A percentile compares a stretch with the other conserved stretches of the same genome.
Conservation (phyloP, 1,140 invertebrate genomes). For the Saxidomus purpurata region DNA sequence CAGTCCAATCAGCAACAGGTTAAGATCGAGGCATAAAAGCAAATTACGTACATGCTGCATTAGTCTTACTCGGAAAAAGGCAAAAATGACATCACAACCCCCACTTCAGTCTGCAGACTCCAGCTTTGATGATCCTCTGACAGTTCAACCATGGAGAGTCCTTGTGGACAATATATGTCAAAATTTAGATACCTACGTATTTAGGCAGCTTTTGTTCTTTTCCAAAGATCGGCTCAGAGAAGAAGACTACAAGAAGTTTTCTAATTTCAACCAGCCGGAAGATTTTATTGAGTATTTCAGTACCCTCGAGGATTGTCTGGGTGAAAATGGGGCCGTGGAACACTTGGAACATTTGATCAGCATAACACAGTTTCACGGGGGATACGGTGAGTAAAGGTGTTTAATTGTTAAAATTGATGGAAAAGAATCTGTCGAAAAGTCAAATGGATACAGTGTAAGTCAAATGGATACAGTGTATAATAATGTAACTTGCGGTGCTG, state of each 20-base stretch:
- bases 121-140: background rate
- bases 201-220: background rate
- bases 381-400: background rate
- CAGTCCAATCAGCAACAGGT: no score
- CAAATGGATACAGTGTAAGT: background rate
- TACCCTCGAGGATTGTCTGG: background rate
- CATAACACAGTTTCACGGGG: background rate
- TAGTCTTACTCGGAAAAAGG: no score
- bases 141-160: constrained; percentile 17
- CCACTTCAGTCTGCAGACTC: background rate
- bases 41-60: no score
- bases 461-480: no score
- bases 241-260: background rate
- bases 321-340: constrained; percentile 21
- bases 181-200: background rate
- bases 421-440: background rate
- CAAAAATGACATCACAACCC: background rate
- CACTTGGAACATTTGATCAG: constrained; percentile 4
- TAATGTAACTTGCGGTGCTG: no score
- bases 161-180: constrained; percentile 30
- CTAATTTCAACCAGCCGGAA: no score
- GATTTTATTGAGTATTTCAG: background rate
- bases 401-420: background rate
- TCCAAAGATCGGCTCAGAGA: background rate
- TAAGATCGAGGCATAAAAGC: no score